These are phyloP conservation scores for Dicycla oo DNA, from an alignment of 2,888 invertebrate genomes.

Conservation along the genomic window DNA sequence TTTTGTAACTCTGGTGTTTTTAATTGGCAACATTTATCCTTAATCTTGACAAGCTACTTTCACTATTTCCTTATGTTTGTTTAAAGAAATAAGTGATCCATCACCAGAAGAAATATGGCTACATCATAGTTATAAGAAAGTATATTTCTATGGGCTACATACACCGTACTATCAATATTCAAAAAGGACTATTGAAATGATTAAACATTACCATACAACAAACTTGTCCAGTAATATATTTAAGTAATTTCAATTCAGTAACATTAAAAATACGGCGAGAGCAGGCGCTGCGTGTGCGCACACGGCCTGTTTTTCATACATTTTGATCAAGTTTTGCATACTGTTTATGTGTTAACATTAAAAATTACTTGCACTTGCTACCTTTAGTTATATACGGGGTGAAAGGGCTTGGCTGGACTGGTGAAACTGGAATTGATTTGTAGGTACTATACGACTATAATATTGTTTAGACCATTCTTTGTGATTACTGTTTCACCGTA, in stretches of 20 bases:
- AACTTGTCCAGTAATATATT: slow-evolving; percentile 33
- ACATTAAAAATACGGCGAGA: slow-evolving; percentile 40
- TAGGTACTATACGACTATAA: too few species aligned
- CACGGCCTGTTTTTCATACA: slow-evolving; percentile 51
- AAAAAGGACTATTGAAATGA: not conserved
- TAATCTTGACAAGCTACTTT: too few species aligned
- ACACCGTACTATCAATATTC: not conserved
- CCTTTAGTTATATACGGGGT: slow-evolving; percentile 49
- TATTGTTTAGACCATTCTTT: too few species aligned
- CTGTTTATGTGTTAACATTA: slow-evolving; percentile 61
- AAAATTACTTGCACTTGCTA: slow-evolving; percentile 57
- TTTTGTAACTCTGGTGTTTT: too few species aligned
- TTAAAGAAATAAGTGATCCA: not conserved
- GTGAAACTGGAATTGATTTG: too few species aligned
- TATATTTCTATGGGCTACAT: too few species aligned
- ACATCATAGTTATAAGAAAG: too few species aligned
- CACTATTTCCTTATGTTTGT: not conserved
- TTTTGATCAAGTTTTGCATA: slow-evolving; percentile 59
- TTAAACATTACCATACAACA: slow-evolving; percentile 10
- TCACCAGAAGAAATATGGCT: not conserved
- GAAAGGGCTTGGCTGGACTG: slow-evolving; percentile 21
- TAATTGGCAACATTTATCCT: too few species aligned
- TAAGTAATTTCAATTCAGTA: slow-evolving; percentile 43
- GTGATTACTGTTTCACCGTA: too few species aligned
- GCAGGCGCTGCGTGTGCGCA: slow-evolving; percentile 52